These are phyloP conservation scores for Myotis findleyi DNA, from an alignment of 2,797 vertebrate species.

Conservation along the genomic window DNA sequence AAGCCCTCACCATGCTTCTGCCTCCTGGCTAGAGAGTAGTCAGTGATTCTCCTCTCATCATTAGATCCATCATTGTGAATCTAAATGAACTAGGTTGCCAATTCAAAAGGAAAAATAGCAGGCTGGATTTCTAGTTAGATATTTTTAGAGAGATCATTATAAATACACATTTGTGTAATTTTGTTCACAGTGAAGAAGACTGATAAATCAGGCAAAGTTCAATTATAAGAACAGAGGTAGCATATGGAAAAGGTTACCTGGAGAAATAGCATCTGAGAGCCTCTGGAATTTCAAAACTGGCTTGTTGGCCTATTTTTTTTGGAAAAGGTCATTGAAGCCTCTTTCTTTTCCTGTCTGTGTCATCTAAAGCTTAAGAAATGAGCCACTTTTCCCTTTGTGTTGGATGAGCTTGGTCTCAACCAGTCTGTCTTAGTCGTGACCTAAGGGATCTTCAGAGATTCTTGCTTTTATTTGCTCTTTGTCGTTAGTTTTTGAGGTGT, in stretches of 20 bases:
- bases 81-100: not conserved
- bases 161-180: conserved; percentile 1
- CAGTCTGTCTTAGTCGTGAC: not conserved
- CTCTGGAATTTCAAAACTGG: not conserved
- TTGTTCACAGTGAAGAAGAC: not conserved
- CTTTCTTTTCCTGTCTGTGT: conserved; percentile 31
- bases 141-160: conserved; percentile 40
- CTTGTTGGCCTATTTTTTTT: not conserved
- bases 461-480: conserved; percentile 44
- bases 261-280: not conserved
- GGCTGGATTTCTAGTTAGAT: not conserved
- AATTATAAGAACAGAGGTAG: not conserved
- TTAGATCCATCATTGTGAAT: not conserved
- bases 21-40: not conserved
- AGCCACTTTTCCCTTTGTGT: not conserved
- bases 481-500: conserved; percentile 31
- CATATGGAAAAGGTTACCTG: not conserved
- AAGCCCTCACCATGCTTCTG: not conserved
- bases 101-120: not conserved
- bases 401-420: not conserved
- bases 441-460: not conserved
- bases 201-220: not conserved
- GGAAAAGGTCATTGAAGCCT: not conserved
- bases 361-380: not conserved
- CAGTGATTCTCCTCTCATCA: not conserved